phyloP scores from a whole-genome alignment of 2,888 invertebrate species.

The Tenthredo livida region DNA sequence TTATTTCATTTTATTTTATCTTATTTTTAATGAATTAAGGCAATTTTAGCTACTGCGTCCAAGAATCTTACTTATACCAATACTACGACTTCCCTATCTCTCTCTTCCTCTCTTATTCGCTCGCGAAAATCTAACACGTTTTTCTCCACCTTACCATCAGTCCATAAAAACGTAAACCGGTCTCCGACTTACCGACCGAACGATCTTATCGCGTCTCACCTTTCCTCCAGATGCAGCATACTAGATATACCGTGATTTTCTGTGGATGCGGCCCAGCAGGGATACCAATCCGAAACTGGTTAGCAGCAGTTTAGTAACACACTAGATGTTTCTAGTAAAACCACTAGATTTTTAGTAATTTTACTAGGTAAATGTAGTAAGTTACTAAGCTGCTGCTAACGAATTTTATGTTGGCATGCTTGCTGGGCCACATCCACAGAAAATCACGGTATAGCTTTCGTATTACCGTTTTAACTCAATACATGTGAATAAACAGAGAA shows the following conservation, averaged over 20 bases:
- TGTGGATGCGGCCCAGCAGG: no score
- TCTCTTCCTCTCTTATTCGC: background rate
- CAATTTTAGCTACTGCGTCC: slow-evolving; percentile 56
- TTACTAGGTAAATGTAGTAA: no score
- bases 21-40: slow-evolving; percentile 73
- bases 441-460: no score
- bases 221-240: background rate
- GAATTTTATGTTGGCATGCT: no score
- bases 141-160: background rate
- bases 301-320: no score
- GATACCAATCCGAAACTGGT: no score
- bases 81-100: background rate
- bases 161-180: background rate
- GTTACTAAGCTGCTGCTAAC: no score
- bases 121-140: background rate
- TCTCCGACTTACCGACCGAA: background rate
- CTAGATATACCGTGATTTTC: no score
- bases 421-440: no score
- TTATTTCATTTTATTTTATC: background rate
- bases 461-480: background rate
- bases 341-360: no score
- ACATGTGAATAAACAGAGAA: background rate
- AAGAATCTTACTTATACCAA: background rate
- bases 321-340: no score
- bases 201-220: background rate